Base-by-base conservation (phyloP, 2,888 invertebrate species). In the Melipona beecheii region DNA sequence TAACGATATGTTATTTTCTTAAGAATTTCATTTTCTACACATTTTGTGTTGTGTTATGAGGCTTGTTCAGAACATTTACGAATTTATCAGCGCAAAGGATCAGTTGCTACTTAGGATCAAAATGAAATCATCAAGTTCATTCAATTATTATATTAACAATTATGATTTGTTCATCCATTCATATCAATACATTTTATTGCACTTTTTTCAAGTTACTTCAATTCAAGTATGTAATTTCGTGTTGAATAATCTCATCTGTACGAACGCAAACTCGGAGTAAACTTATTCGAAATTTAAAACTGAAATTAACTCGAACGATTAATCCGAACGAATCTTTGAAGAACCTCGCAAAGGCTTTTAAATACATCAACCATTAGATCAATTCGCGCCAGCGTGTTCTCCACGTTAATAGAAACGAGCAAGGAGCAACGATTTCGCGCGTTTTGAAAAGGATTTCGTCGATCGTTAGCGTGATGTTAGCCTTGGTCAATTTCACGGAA, bases 401-500 rank as follows among this genome's bases (percentile, higher is more conserved):
- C 11, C n/a, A 13, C 50, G 43, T 50, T n/a, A n/a, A 56, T n/a
- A n/a, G 43, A 43, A 43, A 43, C 43, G 9, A 43, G 43, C 43
- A 43, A 9, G 49, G 19, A 31, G 0, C 13, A n/a, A 21, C 54
- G 27, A 36, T 76, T 69, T 68, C 68, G 58, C 6, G 31, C 24
- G 15, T 31, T 66, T 75, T 50, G 49, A 50, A 73, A 36, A 69
- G 24, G 60, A 69, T 66, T 24, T 64, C 73, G 73, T 56, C 43
- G 52, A 83, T 81, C 72, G 76, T 54, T 52, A 70, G 66, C 64
- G 31, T 36, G 54, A 17, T 43, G 27, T 56, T 24, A 52, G 49
- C 65, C 65, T 65, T 36, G 31, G 84, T 60, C 43, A 43, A 24
- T 65, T 81, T 81, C 83, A 71, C 54, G 79, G 70, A 86, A 90